phyloP scores from a whole-genome alignment of 2,113 vertebrate genomes.

The Xiphophorus couchianus region DNA sequence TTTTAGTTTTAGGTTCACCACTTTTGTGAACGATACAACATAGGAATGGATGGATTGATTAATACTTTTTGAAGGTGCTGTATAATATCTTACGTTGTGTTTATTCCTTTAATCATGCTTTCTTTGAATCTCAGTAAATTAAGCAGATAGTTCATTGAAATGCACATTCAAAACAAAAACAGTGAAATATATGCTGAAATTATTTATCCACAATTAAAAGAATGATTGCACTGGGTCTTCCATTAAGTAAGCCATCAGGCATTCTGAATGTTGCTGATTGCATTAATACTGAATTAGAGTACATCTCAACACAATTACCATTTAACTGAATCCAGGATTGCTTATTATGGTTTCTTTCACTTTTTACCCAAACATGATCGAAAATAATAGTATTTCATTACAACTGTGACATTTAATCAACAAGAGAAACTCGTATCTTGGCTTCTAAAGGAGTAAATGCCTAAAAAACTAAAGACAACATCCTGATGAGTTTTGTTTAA shows the following conservation, averaged over 20 bases:
- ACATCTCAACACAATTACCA: slow-evolving; percentile 56
- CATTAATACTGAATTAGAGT: slow-evolving; percentile 59
- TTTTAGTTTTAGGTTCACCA: no score
- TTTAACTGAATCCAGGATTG: slow-evolving; percentile 32
- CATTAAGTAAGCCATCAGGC: slow-evolving; percentile 25
- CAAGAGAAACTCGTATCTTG: slow-evolving; percentile 62
- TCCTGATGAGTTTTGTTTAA: slow-evolving; percentile 39
- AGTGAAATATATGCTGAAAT: slow-evolving; percentile 13
- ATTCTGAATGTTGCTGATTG: slow-evolving; percentile 48
- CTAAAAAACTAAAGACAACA: neutral
- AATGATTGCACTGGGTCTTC: slow-evolving; percentile 25
- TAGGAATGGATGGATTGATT: no score
- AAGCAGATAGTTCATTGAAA: neutral
- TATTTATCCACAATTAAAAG: slow-evolving; percentile 33
- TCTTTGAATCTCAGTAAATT: neutral
- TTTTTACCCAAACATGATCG: slow-evolving; percentile 59
- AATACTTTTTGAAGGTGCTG: no score
- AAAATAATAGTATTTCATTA: slow-evolving; percentile 76
- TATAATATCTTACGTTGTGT: neutral
- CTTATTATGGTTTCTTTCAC: slow-evolving; percentile 31
- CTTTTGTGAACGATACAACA: no score
- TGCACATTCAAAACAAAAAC: slow-evolving; percentile 9
- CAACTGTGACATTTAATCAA: slow-evolving; percentile 80
- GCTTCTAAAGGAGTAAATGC: slow-evolving; percentile 20
- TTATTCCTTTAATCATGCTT: neutral